Evolutionary conservation across 2,113 vertebrate species (phyloP), one percentile per base, ranked within the genome.

Genomic region (Mustela lutreola): DNA sequence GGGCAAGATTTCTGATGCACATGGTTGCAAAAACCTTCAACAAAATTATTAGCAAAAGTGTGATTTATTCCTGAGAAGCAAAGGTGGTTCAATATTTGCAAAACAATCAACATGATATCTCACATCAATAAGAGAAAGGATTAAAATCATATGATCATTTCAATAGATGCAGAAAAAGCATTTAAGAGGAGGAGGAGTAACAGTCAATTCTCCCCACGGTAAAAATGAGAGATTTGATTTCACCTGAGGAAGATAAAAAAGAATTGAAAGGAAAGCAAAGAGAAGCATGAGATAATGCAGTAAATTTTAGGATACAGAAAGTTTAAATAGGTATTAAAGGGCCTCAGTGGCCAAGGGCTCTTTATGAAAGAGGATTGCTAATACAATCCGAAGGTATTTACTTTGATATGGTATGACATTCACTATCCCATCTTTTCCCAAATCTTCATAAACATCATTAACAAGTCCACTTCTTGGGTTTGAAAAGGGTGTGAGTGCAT

Each of bases 331-430:
- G 5, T 85, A 22, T 75, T 90, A 62, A 58, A 63, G 71, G 28
- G 28, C 0, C 3, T 39, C 4, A 42, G 26, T 5, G 4, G 1
- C 8, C 5, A 50, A 76, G 12, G 16, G 10, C 22, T 53, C 45
- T 84, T 53, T 28, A 28, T 81, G 56, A 76, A 63, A 63, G 19
- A 84, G 18, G 0, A 18, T 22, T 67, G 33, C 4, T 67, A 79
- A 67, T 67, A 93, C n/a, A 65, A 71, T 71, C 94, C 67, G 12
- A 95, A 92, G 2, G 2, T 45, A 1, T 73, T 82, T 82, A 36
- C 33, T n/a, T 22, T 62, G 16, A 36, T 79, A 24, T 28, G 28
- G 33, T 75, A 78, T 21, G n/a, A 65, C 0, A 79, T 39, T 82
- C 1, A 67, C 14, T 28, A 85, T 75, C 8, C 26, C 11, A 50